Evolutionary conservation across 2,888 invertebrate species (phyloP).

Genomic region (Tiphia femorata): DNA sequence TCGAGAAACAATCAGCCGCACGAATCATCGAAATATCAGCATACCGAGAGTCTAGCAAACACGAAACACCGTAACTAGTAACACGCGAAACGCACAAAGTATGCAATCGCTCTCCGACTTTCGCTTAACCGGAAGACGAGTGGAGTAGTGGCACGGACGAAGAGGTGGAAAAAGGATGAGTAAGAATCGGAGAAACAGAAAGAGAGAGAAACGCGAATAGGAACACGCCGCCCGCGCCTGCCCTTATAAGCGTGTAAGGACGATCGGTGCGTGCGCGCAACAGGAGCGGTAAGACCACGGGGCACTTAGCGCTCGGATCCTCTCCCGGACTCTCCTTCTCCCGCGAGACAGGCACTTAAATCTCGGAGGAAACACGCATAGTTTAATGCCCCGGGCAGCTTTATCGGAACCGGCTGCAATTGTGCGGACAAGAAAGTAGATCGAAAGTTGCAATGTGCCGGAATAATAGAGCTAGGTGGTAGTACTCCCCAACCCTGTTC

Average conservation of each 20-base stretch:
- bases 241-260: not conserved
- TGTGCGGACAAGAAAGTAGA: conserved; percentile 15
- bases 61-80: too few species aligned
- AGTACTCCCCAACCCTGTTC: not conserved
- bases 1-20: not conserved
- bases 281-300: conserved; percentile 10
- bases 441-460: conserved; percentile 12
- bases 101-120: too few species aligned
- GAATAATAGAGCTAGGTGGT: conserved; percentile 14
- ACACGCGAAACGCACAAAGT: too few species aligned
- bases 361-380: conserved; percentile 11
- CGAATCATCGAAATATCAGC: not conserved
- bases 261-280: not conserved
- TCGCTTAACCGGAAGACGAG: too few species aligned
- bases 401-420: conserved; percentile 15
- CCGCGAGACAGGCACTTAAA: conserved; percentile 19
- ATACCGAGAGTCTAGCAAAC: too few species aligned
- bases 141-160: too few species aligned
- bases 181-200: too few species aligned
- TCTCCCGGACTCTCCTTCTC: too few species aligned
- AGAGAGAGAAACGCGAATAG: too few species aligned
- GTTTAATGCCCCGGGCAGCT: conserved; percentile 9
- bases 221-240: not conserved
- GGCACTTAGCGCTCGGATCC: conserved; percentile 23
- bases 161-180: too few species aligned